Conservation (phyloP, 2,888 invertebrate species). For the Herminia tarsipennalis region DNA sequence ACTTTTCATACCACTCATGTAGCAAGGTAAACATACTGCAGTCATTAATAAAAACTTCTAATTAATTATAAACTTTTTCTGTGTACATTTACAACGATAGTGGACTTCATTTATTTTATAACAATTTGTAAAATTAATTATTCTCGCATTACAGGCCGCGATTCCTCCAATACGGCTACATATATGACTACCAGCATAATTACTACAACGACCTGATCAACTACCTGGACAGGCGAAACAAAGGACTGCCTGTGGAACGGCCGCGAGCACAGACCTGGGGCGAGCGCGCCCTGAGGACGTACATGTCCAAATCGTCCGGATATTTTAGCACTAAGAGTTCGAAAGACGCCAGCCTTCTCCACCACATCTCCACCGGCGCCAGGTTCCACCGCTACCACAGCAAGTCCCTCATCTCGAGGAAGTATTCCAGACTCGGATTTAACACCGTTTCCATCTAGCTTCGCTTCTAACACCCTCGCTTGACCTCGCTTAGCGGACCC, state of each 20-base stretch:
- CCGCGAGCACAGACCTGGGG: constrained; percentile 95
- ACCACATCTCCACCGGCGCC: constrained; percentile 88
- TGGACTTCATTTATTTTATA: not conserved
- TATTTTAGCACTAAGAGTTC: constrained; percentile 81
- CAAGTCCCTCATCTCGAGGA: constrained; percentile 90
- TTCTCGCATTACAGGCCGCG: constrained; percentile 86
- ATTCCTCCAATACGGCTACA: constrained; percentile 92
- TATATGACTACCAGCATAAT: constrained; percentile 93
- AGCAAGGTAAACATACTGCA: no score
- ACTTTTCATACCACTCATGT: no score
- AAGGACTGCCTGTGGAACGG: constrained; percentile 88
- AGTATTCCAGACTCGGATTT: constrained; percentile 87
- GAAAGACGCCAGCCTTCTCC: constrained; percentile 85
- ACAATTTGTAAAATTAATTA: constrained; percentile 12
- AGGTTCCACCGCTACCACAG: constrained; percentile 90
- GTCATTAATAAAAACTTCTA: no score
- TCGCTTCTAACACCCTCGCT: constrained; percentile 78
- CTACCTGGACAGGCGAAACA: constrained; percentile 91
- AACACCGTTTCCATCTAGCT: constrained; percentile 81
- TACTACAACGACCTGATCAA: constrained; percentile 95
- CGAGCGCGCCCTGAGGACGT: constrained; percentile 91
- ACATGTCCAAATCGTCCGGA: constrained; percentile 86
- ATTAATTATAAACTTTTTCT: no score
- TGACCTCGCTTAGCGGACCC: constrained; percentile 74
- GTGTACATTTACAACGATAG: not conserved